Percentiles rank a stretch among this genome's conserved stretches.
phyloP scores from a whole-genome alignment of 2,888 invertebrate species.

The Neocrepidodera transversa region DNA sequence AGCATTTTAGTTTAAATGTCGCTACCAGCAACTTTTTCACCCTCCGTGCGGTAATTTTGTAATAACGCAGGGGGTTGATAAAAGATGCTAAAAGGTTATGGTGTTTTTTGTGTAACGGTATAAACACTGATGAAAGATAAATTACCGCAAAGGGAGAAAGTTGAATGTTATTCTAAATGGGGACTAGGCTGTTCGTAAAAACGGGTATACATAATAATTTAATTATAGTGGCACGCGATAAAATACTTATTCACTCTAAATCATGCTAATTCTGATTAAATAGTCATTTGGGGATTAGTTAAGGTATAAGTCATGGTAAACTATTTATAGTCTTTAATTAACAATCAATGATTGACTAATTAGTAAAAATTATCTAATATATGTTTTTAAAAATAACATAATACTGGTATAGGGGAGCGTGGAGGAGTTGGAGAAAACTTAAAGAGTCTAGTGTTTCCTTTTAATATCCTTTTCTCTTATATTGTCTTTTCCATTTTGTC shows the following conservation, averaged over 20 bases:
- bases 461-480: too few species aligned
- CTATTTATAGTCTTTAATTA: too few species aligned
- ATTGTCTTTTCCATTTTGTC: too few species aligned
- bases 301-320: too few species aligned
- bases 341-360: too few species aligned
- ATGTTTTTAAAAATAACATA: too few species aligned
- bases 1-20: too few species aligned
- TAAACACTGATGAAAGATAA: constrained; percentile 45
- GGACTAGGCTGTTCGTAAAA: constrained; percentile 30
- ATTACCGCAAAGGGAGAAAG: constrained; percentile 33
- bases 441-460: too few species aligned
- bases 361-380: too few species aligned
- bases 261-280: constrained; percentile 1
- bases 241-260: not conserved
- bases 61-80: constrained; percentile 43
- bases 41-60: constrained; percentile 42
- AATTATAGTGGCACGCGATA: constrained; percentile 38
- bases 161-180: constrained; percentile 37
- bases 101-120: constrained; percentile 46
- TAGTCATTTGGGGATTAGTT: not conserved
- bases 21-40: constrained; percentile 22
- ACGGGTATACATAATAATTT: constrained; percentile 34
- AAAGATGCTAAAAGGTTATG: constrained; percentile 44
- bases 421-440: too few species aligned
- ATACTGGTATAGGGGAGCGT: too few species aligned